Percentiles rank a stretch among this genome's conserved stretches.
phyloP scores from a whole-genome alignment of 2,888 invertebrate species.

The Metacarcinus magister region DNA sequence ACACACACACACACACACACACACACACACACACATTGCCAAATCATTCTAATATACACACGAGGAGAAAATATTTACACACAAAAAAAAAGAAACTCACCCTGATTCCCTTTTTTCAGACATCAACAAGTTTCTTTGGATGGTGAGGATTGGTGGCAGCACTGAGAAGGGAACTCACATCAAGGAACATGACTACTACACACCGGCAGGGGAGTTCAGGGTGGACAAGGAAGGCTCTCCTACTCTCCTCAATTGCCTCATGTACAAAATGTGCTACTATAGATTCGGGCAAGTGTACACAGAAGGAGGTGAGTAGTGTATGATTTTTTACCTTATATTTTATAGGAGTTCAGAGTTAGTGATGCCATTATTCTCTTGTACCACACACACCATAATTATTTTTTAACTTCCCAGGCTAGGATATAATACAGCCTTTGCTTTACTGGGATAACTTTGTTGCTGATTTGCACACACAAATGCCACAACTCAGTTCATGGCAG shows the following conservation, averaged over 20 bases:
- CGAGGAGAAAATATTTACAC: too few species aligned
- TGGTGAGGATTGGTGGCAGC: slow-evolving; percentile 98
- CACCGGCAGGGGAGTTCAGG: slow-evolving; percentile 96
- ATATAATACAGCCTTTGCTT: too few species aligned
- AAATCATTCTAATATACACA: too few species aligned
- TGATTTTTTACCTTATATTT: not conserved
- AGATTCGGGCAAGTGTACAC: slow-evolving; percentile 98
- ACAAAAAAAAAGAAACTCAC: too few species aligned
- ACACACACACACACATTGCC: too few species aligned
- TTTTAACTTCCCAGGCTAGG: too few species aligned
- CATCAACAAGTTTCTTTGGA: slow-evolving; percentile 99
- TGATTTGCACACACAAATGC: too few species aligned
- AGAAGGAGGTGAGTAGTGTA: slow-evolving; percentile 90
- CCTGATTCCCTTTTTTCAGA: slow-evolving; percentile 86
- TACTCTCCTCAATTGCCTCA: slow-evolving; percentile 96
- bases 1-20: not conserved
- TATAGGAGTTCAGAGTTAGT: not conserved
- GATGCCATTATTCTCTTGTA: not conserved
- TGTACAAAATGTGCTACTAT: slow-evolving; percentile 99
- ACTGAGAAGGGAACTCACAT: slow-evolving; percentile 97
- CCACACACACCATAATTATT: too few species aligned
- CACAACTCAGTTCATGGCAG: too few species aligned
- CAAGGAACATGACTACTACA: slow-evolving; percentile 98
- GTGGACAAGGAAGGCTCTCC: slow-evolving; percentile 97
- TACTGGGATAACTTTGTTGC: too few species aligned